Evolutionary conservation across 2,797 vertebrate genomes (phyloP).

Genomic region (Eremophila alpestris): DNA sequence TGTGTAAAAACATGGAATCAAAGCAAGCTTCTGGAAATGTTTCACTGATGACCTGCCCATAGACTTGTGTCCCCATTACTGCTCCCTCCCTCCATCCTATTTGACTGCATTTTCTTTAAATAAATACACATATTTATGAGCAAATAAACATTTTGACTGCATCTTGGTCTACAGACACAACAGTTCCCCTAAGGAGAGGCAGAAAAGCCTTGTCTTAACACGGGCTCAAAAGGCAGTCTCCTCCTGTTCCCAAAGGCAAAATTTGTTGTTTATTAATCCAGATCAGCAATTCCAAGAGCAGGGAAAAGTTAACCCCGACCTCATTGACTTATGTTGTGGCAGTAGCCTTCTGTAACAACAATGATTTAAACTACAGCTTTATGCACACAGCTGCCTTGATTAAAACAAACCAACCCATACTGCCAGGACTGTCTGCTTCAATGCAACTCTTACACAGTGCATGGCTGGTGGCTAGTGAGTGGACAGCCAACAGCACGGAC

Average conservation of each 20-base stretch:
- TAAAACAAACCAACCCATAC: background rate
- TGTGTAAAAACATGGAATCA: background rate
- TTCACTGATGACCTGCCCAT: background rate
- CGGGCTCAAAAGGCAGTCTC: background rate
- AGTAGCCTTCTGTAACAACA: background rate
- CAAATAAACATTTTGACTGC: background rate
- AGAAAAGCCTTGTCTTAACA: background rate
- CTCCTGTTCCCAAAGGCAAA: background rate
- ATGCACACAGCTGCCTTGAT: background rate
- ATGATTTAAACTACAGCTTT: background rate
- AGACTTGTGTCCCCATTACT: background rate
- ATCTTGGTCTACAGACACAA: background rate
- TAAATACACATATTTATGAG: background rate
- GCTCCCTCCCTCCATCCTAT: background rate
- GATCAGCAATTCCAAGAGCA: background rate
- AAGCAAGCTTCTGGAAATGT: background rate
- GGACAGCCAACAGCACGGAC: fast-evolving
- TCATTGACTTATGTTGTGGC: background rate
- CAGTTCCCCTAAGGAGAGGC: background rate
- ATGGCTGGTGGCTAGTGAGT: background rate
- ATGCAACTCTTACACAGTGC: fast-evolving
- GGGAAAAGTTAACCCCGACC: background rate
- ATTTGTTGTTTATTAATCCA: background rate
- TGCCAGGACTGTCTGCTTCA: background rate
- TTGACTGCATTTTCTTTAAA: background rate